Evolutionary conservation across 2,113 vertebrate genomes (phyloP).

Genomic region (Holacanthus passer): DNA sequence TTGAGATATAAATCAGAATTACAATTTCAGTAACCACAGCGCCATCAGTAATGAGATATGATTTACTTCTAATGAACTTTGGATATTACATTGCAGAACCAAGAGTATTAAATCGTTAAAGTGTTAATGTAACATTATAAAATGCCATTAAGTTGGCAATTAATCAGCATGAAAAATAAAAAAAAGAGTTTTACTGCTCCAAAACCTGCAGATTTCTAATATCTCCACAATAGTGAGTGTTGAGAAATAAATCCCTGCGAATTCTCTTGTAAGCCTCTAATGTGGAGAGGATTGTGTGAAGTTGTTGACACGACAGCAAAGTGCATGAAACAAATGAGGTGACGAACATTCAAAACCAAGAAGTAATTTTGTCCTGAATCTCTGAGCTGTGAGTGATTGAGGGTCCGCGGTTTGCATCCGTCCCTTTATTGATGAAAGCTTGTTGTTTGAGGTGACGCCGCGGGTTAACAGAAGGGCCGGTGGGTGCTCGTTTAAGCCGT

Average conservation of each 20-base stretch:
- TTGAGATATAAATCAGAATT: conserved; percentile 76
- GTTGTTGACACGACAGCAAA: neutral
- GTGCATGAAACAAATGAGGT: conserved; percentile 2
- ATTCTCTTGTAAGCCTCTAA: neutral
- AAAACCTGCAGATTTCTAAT: conserved; percentile 59
- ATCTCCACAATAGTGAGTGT: conserved; percentile 28
- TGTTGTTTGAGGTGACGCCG: conserved; percentile 73
- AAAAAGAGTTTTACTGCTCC: conserved; percentile 63
- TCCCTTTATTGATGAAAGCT: conserved; percentile 67
- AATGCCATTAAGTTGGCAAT: conserved; percentile 79
- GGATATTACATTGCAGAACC: conserved; percentile 75
- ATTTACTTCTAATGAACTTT: conserved; percentile 84
- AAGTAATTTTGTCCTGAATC: neutral
- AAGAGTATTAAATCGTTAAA: conserved; percentile 81
- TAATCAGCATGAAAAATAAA: conserved; percentile 79
- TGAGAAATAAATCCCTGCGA: conserved; percentile 23
- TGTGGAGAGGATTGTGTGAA: conserved; percentile 35
- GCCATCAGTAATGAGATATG: conserved; percentile 74
- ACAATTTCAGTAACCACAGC: conserved; percentile 75
- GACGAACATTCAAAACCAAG: neutral
- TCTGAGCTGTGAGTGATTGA: neutral
- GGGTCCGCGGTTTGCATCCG: conserved; percentile 34
- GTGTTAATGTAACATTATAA: conserved; percentile 83
- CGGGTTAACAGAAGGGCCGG: conserved; percentile 63
- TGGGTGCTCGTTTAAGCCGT: conserved; percentile 79